Base-by-base conservation (phyloP, 1,140 invertebrate species). In the Tenebrio molitor region DNA sequence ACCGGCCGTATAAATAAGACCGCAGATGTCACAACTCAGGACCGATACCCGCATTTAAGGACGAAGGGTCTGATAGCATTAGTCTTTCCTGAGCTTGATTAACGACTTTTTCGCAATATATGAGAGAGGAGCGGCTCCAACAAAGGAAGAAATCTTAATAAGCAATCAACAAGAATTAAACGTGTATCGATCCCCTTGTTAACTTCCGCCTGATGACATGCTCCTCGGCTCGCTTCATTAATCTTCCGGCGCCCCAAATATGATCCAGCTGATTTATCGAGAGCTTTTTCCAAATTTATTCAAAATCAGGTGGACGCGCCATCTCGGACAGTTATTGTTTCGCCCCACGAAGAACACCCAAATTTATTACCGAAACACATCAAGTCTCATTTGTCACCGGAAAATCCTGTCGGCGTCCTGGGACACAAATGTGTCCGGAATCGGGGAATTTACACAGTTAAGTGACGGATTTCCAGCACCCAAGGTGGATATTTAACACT, bases 401-500 rank as follows among this genome's bases (percentile, higher is more conserved):
- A 66, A 66, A 66, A 66, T 66, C 64, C 64, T 66, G 39, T 66
- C 42, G 64, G 39, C 64, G 64, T 46, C 33, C 39, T 66, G 64
- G 64, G 36, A 66, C 42, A 66, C 64, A 66, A 46, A 42, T 46
- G 39, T 66, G 64, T 66, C 64, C 42, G 64, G 39, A 66, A 46
- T 46, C 39, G 39, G 64, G 36, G 64, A 66, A 58, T 58, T 58
- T 58, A 58, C 50, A 66, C 39, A 41, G 39, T 66, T 66, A 66
- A 66, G 64, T 66, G 64, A 66, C 64, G 64, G 39, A 44, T 66
- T 66, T 66, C 64, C 64, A 66, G 39, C 23, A 46, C 64, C 64
- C 64, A 66, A 42, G 64, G 64, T 42, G 64, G 64, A 44, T 66
- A 66, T 66, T 66, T 66, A 66, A 66, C 64, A 66, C 64, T 44